Percentiles rank a stretch among this genome's conserved stretches.
phyloP scores from a whole-genome alignment of 2,113 vertebrate species.

The Nycticryphes semicollaris region DNA sequence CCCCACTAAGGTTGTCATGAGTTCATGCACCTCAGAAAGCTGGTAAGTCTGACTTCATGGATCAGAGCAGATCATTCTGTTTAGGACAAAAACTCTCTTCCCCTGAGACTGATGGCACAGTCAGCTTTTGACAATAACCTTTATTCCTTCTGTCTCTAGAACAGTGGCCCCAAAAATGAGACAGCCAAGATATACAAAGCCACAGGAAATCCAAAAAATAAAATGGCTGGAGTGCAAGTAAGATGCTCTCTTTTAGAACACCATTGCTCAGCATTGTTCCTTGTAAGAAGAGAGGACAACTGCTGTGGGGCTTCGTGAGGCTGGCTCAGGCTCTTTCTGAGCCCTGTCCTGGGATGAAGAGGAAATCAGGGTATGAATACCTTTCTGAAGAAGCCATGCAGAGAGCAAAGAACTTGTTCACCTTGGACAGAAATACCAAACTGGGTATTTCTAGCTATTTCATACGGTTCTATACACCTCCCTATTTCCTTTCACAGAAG shows the following conservation, averaged over 20 bases:
- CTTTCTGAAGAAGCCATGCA: neutral
- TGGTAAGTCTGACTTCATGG: neutral
- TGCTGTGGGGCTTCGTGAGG: neutral
- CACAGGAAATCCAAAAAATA: neutral
- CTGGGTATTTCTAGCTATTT: neutral
- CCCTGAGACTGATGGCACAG: neutral
- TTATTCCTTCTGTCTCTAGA: neutral
- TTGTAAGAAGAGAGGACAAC: neutral
- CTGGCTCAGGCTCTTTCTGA: neutral
- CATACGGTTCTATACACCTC: neutral
- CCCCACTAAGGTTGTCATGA: neutral
- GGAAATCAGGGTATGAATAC: neutral
- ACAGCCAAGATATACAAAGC: neutral
- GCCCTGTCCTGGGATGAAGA: neutral
- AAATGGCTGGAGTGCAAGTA: neutral
- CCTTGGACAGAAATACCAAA: neutral
- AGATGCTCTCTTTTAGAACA: neutral
- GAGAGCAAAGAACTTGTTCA: neutral
- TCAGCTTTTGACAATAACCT: neutral
- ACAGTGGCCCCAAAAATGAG: neutral
- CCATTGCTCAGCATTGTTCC: neutral
- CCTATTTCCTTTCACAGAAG: neutral
- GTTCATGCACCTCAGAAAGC: neutral
- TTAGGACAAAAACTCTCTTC: rapidly evolving
- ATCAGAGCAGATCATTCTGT: neutral